Base-by-base conservation (phyloP, 2,888 invertebrate genomes). In the Dastarcus helophoroides region DNA sequence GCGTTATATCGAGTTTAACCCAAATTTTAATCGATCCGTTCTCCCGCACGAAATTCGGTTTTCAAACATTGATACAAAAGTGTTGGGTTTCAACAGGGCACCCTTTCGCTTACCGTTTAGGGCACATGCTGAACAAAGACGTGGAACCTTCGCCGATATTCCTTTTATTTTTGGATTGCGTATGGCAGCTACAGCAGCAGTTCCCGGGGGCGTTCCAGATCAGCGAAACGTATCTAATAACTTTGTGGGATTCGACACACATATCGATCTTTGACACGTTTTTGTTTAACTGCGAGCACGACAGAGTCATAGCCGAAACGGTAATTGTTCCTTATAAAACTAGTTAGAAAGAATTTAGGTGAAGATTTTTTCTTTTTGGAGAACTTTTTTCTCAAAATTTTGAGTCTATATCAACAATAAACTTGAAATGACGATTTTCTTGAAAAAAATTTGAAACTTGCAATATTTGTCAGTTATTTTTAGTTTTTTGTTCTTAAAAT, bases 81-180 rank as follows among this genome's bases (percentile, higher is more conserved):
- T 94, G 95, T 55, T 97, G 95, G 94, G 68, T 94, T 3, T 79
- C 85, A 1, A 66, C 91, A 40, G 93, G 93, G 14, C 94, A 95
- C 62, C 90, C 88, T 1, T 63, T 60, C 32, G 53, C 55, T 3
- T 51, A 35, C 51, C 70, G 84, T 29, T 60, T 82, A 38, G 82
- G 82, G 0, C 79, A 80, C 37, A 71, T 82, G 9, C 57, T 71
- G 2, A 69, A 69, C 13, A 66, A 70, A 31, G 71, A 66, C 37
- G 59, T 74, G 33, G 77, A 72, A 38, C 71, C 82, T 62, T 78
- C 86, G 27, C 94, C 94, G 0, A 67, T 94, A 28, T 85, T 94
- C 58, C 71, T 94, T 26, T 65, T 95, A 27, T 94, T 88, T 63
- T 71, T 97, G 46, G 95, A 97, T 62, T 88, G 90, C 60, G 79